Base-by-base conservation (phyloP, 1,140 invertebrate genomes). In the Pararge aegeria region DNA sequence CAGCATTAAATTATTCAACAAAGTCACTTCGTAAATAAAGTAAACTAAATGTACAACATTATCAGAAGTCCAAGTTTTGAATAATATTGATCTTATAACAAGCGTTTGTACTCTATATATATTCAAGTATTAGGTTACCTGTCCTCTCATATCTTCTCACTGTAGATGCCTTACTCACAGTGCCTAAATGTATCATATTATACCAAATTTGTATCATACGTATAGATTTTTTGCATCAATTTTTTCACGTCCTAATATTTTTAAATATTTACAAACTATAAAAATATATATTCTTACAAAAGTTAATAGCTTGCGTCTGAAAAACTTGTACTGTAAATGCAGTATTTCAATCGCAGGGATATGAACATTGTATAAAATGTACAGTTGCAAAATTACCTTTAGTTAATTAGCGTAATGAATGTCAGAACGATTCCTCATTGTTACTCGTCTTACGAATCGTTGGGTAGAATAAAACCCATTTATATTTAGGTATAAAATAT, bases 111-210 rank as follows among this genome's bases (percentile, higher is more conserved):
- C 1, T 16, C 38, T 48, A 44, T 6, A 42, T 16, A 16, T 42
- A 42, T 18, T 57, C 55, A 40, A 21, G 46, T 67, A 61, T 60
- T 52, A 34, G 15, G 50, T 37, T 16, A 53, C 30, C 49, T 70
- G 19, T 55, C 40, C 71, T 55, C 66, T 83, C 78, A 86, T 86
- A 88, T 84, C 82, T 66, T 78, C 75, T 76, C 89, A 89, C 87
- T 91, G 90, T 91, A 91, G 90, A 78, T 91, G 90, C 90, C 90
- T 91, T 91, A 90, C 80, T 89, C 83, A 87, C 90, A 86, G 90
- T 91, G 90, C 90, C 90, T 91, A 90, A 87, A 77, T 88, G 76
- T 89, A 90, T 83, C 86, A 85, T 88, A 34, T 86, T 87, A 74
- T 90, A 89, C 83, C 83, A 89, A 80, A 80, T 78, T 87, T 83